A percentile compares a stretch with the other conserved stretches of the same genome.
phyloP scores from a whole-genome alignment of 2,888 invertebrate genomes.

The Agrochola macilenta region DNA sequence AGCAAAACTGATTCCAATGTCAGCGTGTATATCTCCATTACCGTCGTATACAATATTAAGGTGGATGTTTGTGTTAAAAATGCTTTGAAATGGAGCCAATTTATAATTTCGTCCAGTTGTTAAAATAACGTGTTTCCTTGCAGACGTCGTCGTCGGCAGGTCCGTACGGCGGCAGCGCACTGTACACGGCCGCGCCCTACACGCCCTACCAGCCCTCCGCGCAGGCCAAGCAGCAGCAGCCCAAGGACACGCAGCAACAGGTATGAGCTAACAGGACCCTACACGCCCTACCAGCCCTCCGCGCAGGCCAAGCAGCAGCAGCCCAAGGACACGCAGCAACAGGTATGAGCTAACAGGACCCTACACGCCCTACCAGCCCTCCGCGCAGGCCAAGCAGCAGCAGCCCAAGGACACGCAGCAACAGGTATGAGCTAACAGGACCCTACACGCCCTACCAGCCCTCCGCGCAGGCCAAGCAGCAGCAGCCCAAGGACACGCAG shows the following conservation, averaged over 20 bases:
- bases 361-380: not conserved
- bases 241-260: slow-evolving; percentile 16
- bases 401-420: slow-evolving; percentile 12
- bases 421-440: not conserved
- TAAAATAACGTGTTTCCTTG: not conserved
- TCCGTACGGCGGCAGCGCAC: slow-evolving; percentile 85
- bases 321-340: slow-evolving; percentile 28
- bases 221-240: slow-evolving; percentile 64
- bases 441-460: too few relatives aligned
- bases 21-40: too few relatives aligned
- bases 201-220: slow-evolving; percentile 68
- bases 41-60: not conserved
- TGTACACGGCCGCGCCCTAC: slow-evolving; percentile 85
- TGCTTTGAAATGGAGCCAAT: not conserved
- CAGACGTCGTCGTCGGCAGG: slow-evolving; percentile 86
- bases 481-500: too few relatives aligned
- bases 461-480: too few relatives aligned
- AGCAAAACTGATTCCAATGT: too few relatives aligned
- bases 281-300: slow-evolving; percentile 70
- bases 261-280: slow-evolving; percentile 58
- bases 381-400: slow-evolving; percentile 6
- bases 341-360: too few relatives aligned
- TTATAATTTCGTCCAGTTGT: not conserved
- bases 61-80: not conserved
- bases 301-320: slow-evolving; percentile 64